Conservation (phyloP, 2,113 vertebrate genomes). For the Lethenteron reissneri region DNA sequence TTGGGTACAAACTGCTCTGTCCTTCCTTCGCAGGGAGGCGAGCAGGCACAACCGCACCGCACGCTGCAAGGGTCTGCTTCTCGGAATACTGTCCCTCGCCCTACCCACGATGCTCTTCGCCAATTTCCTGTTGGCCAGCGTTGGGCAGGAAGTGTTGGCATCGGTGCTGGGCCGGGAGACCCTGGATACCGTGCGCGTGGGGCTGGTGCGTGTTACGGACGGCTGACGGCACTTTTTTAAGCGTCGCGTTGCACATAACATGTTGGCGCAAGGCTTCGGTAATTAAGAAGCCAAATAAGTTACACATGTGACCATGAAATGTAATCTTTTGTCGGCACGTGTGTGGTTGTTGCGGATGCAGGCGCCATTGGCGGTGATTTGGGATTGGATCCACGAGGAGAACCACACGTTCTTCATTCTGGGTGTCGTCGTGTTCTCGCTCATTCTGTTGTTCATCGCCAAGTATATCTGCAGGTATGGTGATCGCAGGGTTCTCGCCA, state of each 20-base stretch:
- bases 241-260: too few relatives aligned
- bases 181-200: slow-evolving; percentile 21
- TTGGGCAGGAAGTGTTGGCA: slow-evolving; percentile 24
- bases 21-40: slow-evolving; percentile 18
- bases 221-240: background rate
- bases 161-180: slow-evolving; percentile 20
- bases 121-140: slow-evolving; percentile 21
- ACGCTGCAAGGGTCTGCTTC: slow-evolving; percentile 27
- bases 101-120: slow-evolving; percentile 28
- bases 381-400: slow-evolving; percentile 22
- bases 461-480: slow-evolving; percentile 28
- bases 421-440: slow-evolving; percentile 25
- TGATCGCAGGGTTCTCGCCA: background rate
- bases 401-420: slow-evolving; percentile 23
- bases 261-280: background rate
- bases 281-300: background rate
- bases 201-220: slow-evolving; percentile 21
- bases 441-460: slow-evolving; percentile 29
- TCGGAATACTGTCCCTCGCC: slow-evolving; percentile 29
- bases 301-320: background rate
- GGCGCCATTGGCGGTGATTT: slow-evolving; percentile 20
- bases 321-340: background rate
- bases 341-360: slow-evolving; percentile 10
- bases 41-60: slow-evolving; percentile 21
- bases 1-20: too few relatives aligned